These are phyloP conservation scores for Anolis sagrei DNA, from an alignment of 2,113 vertebrate genomes.

Conservation along the genomic window DNA sequence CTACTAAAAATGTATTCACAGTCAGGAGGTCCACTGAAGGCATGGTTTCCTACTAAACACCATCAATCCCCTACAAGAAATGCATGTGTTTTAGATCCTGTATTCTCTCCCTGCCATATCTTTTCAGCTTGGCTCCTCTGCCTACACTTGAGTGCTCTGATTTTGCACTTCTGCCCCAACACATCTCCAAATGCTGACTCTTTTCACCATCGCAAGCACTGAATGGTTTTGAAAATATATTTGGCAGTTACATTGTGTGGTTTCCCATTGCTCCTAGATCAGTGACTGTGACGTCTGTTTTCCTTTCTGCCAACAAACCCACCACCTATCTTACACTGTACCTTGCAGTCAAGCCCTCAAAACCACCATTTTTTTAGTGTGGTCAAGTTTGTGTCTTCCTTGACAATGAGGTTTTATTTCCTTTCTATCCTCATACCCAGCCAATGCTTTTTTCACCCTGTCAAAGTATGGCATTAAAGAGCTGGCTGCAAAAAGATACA, in stretches of 20 bases:
- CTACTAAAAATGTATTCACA: background rate
- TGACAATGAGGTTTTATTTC: accelerated
- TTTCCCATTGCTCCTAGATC: constrained; percentile 29
- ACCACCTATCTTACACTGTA: background rate
- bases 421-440: background rate
- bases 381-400: background rate
- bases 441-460: accelerated
- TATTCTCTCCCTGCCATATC: background rate
- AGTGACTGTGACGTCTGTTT: constrained; percentile 32
- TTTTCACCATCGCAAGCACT: background rate
- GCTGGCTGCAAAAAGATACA: background rate
- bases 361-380: constrained; percentile 7
- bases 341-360: background rate
- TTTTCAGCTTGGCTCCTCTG: background rate
- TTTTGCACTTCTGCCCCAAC: constrained; percentile 13
- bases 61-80: background rate
- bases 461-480: accelerated
- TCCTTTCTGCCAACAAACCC: constrained; percentile 45
- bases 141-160: constrained; percentile 24
- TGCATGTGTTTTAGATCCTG: background rate
- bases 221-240: constrained; percentile 35
- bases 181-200: constrained; percentile 9
- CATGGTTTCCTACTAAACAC: background rate
- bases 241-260: background rate
- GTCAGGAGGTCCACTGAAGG: background rate